phyloP scores from a whole-genome alignment of 2,797 vertebrate genomes.

The Liasis olivaceus region DNA sequence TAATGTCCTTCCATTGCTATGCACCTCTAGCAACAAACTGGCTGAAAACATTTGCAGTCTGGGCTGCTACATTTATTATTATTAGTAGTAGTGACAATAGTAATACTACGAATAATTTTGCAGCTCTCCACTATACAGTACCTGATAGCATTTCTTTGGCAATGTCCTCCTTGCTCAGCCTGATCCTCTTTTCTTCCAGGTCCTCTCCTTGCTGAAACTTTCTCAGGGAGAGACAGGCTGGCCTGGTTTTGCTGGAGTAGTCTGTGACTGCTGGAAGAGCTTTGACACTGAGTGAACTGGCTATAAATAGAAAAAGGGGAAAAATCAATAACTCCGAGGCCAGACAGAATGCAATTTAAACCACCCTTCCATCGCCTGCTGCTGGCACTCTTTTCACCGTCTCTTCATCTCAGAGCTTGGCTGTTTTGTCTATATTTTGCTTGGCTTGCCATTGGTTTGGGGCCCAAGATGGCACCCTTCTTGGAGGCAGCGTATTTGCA shows the following conservation, averaged over 20 bases:
- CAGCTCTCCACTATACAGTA: background rate
- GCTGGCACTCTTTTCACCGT: background rate
- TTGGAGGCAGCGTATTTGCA: conserved; percentile 1
- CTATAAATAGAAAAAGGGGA: conserved; percentile 37
- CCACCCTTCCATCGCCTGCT: background rate
- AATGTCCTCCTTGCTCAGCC: background rate
- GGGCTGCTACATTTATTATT: background rate
- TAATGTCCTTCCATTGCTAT: background rate
- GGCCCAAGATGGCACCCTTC: background rate
- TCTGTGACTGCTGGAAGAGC: conserved; percentile 9
- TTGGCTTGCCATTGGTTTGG: background rate
- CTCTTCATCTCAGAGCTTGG: background rate
- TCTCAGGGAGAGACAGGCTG: background rate
- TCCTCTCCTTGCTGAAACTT: background rate
- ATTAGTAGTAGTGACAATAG: background rate
- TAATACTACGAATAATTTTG: background rate
- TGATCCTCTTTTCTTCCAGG: background rate
- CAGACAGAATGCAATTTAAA: conserved; percentile 38
- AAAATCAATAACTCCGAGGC: conserved; percentile 28
- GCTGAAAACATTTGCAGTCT: background rate
- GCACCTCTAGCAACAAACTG: background rate
- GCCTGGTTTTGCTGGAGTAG: conserved; percentile 10
- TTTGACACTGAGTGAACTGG: conserved; percentile 18
- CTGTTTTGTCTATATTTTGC: background rate
- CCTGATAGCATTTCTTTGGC: background rate